phyloP scores from a whole-genome alignment of 2,888 invertebrate species.

The Stenoptilia bipunctidactyla region DNA sequence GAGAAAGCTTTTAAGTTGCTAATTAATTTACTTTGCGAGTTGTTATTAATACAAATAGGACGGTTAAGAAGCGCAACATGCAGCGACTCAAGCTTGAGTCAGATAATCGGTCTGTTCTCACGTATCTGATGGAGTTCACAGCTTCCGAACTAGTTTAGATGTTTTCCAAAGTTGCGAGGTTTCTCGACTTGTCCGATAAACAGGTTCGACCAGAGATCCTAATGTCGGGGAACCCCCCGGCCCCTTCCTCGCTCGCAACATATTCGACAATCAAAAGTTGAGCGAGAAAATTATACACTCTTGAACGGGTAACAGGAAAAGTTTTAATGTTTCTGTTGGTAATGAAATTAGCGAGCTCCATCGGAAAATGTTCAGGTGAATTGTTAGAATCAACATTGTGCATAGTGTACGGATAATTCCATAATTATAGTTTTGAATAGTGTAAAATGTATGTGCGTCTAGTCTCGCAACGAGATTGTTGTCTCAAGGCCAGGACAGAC shows the following conservation, averaged over 20 bases:
- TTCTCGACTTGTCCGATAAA: slow-evolving; percentile 53
- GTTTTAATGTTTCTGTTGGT: not conserved
- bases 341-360: not conserved
- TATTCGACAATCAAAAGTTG: slow-evolving; percentile 49
- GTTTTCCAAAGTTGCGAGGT: slow-evolving; percentile 59
- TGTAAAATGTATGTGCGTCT: too few relatives aligned
- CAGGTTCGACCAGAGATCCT: slow-evolving; percentile 53
- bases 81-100: slow-evolving; percentile 20
- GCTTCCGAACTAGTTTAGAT: slow-evolving; percentile 64
- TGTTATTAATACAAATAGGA: not conserved
- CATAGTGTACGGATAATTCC: too few relatives aligned
- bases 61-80: slow-evolving; percentile 1
- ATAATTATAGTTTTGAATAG: too few relatives aligned
- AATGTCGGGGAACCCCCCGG: slow-evolving; percentile 26
- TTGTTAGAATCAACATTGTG: too few relatives aligned
- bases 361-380: not conserved
- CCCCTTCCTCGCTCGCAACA: slow-evolving; percentile 23
- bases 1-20: too few relatives aligned
- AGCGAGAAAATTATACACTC: not conserved
- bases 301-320: not conserved
- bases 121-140: slow-evolving; percentile 65
- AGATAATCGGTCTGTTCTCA: slow-evolving; percentile 55
- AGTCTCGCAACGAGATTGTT: too few relatives aligned
- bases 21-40: too few relatives aligned
- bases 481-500: slow-evolving; percentile 47